These are phyloP conservation scores for Gymnobelideus leadbeateri DNA, from an alignment of 2,113 vertebrate species.

Conservation along the genomic window DNA sequence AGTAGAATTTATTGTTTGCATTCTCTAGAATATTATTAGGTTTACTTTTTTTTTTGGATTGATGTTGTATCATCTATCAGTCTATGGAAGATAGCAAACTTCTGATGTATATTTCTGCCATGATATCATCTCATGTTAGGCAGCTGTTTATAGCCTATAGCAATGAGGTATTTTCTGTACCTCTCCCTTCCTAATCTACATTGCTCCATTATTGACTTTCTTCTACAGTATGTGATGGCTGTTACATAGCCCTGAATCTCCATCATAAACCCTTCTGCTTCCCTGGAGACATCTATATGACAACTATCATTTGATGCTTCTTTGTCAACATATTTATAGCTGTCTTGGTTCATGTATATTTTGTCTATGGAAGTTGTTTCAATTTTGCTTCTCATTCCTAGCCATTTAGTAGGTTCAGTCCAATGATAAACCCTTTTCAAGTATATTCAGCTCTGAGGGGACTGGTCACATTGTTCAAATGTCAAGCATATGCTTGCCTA, in stretches of 20 bases:
- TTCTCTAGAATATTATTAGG: neutral
- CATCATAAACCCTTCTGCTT: neutral
- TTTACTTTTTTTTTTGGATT: neutral
- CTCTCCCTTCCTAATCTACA: neutral
- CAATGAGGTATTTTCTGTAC: neutral
- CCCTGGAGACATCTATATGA: neutral
- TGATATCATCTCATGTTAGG: neutral
- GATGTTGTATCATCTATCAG: neutral
- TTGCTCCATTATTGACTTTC: neutral
- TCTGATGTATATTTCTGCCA: neutral
- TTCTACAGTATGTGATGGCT: neutral
- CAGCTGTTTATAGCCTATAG: neutral
- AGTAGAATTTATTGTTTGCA: neutral
- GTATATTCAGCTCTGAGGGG: neutral
- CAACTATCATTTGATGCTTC: neutral
- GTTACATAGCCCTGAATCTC: neutral
- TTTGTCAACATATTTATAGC: neutral
- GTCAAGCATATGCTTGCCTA: no score
- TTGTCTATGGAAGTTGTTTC: neutral
- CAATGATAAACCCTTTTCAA: neutral
- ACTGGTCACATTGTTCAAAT: no score
- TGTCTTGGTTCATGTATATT: neutral
- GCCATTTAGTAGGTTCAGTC: neutral
- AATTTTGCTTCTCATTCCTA: neutral
- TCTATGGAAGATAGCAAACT: neutral